Conservation (phyloP, 2,113 vertebrate species). For the Mola mola region DNA sequence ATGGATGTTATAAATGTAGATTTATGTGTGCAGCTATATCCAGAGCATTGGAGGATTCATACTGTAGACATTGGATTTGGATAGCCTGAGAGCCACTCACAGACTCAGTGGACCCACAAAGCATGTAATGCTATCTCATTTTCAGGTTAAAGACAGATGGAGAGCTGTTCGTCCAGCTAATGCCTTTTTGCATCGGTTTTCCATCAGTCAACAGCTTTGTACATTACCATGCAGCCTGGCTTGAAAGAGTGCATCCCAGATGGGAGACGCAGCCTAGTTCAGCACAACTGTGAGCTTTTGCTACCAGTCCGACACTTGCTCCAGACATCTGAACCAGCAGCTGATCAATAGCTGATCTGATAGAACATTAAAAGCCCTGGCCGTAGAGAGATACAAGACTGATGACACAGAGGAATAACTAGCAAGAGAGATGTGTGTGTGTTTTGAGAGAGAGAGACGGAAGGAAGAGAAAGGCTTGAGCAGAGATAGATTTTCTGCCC, state of each 20-base stretch:
- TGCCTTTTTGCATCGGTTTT: constrained; percentile 31
- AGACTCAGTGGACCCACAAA: constrained; percentile 5
- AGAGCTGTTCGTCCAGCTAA: constrained; percentile 38
- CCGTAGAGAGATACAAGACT: constrained; percentile 46
- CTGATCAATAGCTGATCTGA: constrained; percentile 77
- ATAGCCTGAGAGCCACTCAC: neutral
- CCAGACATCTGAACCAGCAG: constrained; percentile 63
- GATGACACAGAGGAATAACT: constrained; percentile 66
- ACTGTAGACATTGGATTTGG: neutral
- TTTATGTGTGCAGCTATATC: neutral
- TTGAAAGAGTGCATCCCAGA: constrained; percentile 41
- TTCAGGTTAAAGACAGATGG: constrained; percentile 28
- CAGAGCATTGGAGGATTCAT: constrained; percentile 5
- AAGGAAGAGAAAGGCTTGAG: constrained; percentile 3
- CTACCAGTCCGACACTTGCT: constrained; percentile 68
- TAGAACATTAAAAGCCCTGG: constrained; percentile 71
- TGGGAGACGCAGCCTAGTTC: constrained; percentile 31
- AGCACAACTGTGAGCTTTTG: constrained; percentile 24
- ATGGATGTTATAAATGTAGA: neutral
- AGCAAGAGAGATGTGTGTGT: constrained; percentile 32
- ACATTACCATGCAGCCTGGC: constrained; percentile 2
- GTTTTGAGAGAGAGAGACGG: constrained; percentile 19
- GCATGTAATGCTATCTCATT: constrained; percentile 32
- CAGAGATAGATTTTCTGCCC: constrained; percentile 51
- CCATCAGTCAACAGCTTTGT: constrained; percentile 46